phyloP scores from a whole-genome alignment of 1,140 invertebrate species.

The Cephus cinctus region DNA sequence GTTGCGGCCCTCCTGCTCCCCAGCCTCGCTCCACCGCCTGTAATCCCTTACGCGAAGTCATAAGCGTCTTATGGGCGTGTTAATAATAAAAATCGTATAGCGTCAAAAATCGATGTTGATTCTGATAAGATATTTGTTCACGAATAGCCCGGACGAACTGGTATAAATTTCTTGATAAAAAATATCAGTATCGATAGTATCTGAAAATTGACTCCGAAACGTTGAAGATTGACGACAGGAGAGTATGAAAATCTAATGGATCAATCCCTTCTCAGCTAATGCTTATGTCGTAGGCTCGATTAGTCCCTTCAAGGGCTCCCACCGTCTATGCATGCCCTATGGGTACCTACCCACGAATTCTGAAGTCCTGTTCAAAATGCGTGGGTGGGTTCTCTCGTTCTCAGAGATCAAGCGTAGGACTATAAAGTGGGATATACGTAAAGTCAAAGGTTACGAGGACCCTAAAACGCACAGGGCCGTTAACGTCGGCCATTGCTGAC shows the following conservation, averaged over 20 bases:
- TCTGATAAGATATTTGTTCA: no score
- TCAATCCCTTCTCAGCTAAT: no score
- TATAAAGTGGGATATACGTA: not conserved
- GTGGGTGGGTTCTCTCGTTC: conserved; percentile 29
- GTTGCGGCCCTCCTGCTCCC: not conserved
- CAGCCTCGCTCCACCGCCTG: not conserved
- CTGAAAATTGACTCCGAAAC: no score
- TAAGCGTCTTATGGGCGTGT: not conserved
- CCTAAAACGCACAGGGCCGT: not conserved
- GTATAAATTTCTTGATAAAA: no score
- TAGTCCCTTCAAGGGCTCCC: conserved; percentile 15
- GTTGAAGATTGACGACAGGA: no score
- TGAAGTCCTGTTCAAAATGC: conserved; percentile 43
- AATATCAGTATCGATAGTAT: no score
- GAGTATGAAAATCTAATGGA: no score
- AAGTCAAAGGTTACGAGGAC: not conserved
- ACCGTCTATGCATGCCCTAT: conserved; percentile 19
- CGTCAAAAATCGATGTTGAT: no score
- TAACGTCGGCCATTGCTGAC: not conserved
- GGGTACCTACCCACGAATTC: conserved; percentile 32
- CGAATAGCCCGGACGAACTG: no score
- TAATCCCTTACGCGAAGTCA: not conserved
- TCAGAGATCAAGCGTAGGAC: not conserved
- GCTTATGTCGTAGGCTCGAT: no score
- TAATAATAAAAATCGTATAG: no score